Evolutionary conservation across 1,140 invertebrate species (phyloP), one percentile per base, ranked within the genome.

Genomic region (Drosophila mauritiana): DNA sequence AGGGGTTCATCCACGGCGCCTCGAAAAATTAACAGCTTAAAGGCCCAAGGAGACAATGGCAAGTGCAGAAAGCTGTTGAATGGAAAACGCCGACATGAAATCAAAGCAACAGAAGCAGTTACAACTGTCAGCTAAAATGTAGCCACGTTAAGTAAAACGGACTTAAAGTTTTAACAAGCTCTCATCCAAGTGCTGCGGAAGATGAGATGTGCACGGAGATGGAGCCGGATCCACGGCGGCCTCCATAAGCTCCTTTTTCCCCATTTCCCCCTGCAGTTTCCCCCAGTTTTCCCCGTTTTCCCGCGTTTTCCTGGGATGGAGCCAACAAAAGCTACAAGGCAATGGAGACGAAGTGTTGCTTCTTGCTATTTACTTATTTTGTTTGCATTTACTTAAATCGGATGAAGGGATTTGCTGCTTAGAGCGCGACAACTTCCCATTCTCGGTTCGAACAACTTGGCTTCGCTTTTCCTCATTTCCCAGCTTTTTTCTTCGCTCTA

Each of bases 321-420:
- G 36, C 36, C 43, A 59, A 37, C 54, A 39, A 48, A 75, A 64
- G 55, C 58, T 49, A 58, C 63, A 64, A 46, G 52, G 55, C 59
- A 58, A 48, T 42, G 15, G 42, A 37, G 58, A 53, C 31, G 22
- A 78, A 63, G 62, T 88, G 83, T 88, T 88, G 84, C 84, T 88
- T 89, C 84, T 88, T 88, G 84, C 84, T 89, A 89, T 88, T 88
- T 88, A 88, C 84, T 88, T 88, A 89, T 88, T 89, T 88, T 88
- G 84, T 88, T 88, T 88, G 84, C 84, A 88, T 88, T 88, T 88
- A 88, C 84, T 88, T 88, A 88, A 88, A 88, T 88, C 84, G 84
- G 84, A 88, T 88, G 84, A 88, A 88, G 82, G 84, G 84, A 88
- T 88, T 88, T 88, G 85, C 84, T 88, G 80, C 83, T 88, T 89